Evolutionary conservation across 2,888 invertebrate species (phyloP).

Genomic region (Cheilosia pagana): DNA sequence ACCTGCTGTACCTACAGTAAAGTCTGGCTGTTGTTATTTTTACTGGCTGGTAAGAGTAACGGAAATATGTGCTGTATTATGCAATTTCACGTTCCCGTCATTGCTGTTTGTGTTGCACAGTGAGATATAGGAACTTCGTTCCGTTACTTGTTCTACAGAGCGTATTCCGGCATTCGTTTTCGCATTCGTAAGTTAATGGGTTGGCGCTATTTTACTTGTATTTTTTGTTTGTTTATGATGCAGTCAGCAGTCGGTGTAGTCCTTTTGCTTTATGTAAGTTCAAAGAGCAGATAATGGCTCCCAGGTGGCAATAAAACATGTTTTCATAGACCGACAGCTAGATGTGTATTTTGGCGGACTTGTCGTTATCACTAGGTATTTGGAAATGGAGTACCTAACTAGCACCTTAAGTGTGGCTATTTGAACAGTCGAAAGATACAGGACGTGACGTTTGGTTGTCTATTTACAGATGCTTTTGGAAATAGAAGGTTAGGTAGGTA

Average conservation of each 20-base stretch:
- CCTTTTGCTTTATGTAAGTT: conserved; percentile 53
- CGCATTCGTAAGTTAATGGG: conserved; percentile 65
- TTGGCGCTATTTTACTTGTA: conserved; percentile 47
- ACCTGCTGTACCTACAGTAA: conserved; percentile 33
- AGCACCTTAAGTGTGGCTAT: too few relatives aligned
- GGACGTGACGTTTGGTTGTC: too few relatives aligned
- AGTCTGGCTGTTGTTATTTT: conserved; percentile 50
- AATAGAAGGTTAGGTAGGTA: too few relatives aligned
- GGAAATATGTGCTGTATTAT: conserved; percentile 64
- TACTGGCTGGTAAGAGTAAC: conserved; percentile 39
- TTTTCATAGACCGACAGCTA: background rate
- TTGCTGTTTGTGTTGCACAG: conserved; percentile 41
- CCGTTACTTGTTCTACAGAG: conserved; percentile 1
- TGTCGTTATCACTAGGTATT: too few relatives aligned
- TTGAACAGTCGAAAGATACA: too few relatives aligned
- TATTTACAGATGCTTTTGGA: too few relatives aligned
- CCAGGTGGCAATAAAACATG: conserved; percentile 56
- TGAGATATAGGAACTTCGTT: conserved; percentile 3
- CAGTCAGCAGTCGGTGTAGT: conserved; percentile 51
- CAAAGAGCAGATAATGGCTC: conserved; percentile 59
- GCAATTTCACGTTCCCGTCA: conserved; percentile 47
- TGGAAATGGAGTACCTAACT: too few relatives aligned
- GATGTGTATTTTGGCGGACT: too few relatives aligned
- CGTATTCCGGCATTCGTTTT: background rate
- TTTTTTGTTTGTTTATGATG: conserved; percentile 34